Conservation (phyloP, 2,888 invertebrate genomes). For the Schrankia costaestrigalis region DNA sequence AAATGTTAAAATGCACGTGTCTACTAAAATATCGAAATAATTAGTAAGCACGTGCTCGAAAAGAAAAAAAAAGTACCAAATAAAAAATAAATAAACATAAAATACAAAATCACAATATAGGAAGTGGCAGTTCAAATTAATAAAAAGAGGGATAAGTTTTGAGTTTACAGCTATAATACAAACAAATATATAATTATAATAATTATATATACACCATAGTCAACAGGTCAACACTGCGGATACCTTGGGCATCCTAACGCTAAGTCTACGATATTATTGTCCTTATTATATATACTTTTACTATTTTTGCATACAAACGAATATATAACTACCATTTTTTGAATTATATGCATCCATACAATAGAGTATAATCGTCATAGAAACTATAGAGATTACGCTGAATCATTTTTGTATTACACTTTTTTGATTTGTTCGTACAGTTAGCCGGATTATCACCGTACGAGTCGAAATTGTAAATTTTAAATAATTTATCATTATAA, state of each 20-base stretch:
- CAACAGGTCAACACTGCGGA: conserved; percentile 74
- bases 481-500: conserved; percentile 27
- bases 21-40: conserved; percentile 14
- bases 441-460: conserved; percentile 56
- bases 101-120: conserved; percentile 33
- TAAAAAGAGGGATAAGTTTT: conserved; percentile 76
- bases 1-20: conserved; percentile 21
- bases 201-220: conserved; percentile 62
- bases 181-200: conserved; percentile 45
- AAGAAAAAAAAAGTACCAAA: conserved; percentile 27
- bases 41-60: conserved; percentile 36
- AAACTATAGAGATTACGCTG: conserved; percentile 54
- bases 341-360: conserved; percentile 70
- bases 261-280: conserved; percentile 70
- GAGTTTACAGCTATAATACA: conserved; percentile 65
- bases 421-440: conserved; percentile 56
- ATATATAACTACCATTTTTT: conserved; percentile 63
- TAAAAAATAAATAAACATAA: conserved; percentile 8
- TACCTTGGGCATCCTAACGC: conserved; percentile 78
- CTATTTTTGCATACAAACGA: conserved; percentile 73
- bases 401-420: conserved; percentile 56
- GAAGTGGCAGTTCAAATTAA: conserved; percentile 49
- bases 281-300: conserved; percentile 73
- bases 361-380: conserved; percentile 51
- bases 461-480: conserved; percentile 36